phyloP scores from a whole-genome alignment of 2,797 vertebrate genomes.

The Sebastes vulpes region DNA sequence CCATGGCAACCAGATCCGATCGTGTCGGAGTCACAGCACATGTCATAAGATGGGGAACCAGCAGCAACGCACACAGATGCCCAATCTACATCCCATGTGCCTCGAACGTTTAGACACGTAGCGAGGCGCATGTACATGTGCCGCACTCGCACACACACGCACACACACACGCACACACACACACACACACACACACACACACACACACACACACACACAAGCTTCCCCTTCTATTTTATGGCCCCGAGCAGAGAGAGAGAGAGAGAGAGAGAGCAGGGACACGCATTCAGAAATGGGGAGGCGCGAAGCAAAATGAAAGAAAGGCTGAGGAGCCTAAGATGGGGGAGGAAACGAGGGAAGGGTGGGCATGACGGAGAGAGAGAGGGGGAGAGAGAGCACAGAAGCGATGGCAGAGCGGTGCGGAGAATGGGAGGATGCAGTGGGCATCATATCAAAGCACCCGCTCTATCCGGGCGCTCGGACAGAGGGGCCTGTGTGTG shows the following conservation, averaged over 20 bases:
- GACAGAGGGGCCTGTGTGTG: conserved; percentile 76
- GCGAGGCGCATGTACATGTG: background rate
- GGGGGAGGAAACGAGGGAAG: conserved; percentile 50
- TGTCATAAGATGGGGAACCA: conserved; percentile 74
- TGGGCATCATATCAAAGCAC: conserved; percentile 82
- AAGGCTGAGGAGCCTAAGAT: conserved; percentile 53
- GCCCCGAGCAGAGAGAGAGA: conserved; percentile 4
- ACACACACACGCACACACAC: background rate
- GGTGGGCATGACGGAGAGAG: conserved; percentile 43
- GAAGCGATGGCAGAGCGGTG: conserved; percentile 54
- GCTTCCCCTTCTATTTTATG: conserved; percentile 33
- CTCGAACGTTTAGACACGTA: conserved; percentile 6
- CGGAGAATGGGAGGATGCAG: conserved; percentile 65
- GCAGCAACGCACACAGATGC: conserved; percentile 31
- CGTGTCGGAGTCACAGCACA: conserved; percentile 75
- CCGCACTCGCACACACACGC: background rate
- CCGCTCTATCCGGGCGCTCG: conserved; percentile 71
- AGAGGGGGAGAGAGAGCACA: conserved; percentile 25
- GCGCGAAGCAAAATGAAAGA: conserved; percentile 62
- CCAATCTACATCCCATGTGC: conserved; percentile 12
- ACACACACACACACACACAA: background rate
- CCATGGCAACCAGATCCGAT: conserved; percentile 82
- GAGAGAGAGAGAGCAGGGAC: conserved; percentile 11
- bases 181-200: background rate
- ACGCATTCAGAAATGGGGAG: conserved; percentile 46